A percentile compares a stretch with the other conserved stretches of the same genome.
Evolutionary conservation across 2,113 vertebrate genomes (phyloP).

Genomic region (Engystomops pustulosus): DNA sequence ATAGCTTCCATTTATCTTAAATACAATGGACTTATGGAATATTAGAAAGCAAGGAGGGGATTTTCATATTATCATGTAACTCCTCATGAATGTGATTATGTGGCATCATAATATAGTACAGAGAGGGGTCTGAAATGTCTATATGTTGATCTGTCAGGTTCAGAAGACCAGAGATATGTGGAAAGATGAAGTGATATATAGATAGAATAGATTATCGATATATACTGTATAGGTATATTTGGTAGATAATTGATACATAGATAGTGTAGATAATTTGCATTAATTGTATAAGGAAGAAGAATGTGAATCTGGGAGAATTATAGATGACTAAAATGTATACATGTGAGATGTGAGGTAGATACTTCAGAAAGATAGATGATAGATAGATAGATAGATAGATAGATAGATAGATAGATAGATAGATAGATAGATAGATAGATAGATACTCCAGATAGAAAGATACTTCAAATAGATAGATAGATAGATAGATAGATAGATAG

Average conservation of each 20-base stretch:
- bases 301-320: too few relatives aligned
- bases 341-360: slow-evolving; percentile 18
- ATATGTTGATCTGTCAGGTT: not conserved
- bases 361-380: slow-evolving; percentile 4
- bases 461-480: too few relatives aligned
- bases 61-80: not conserved
- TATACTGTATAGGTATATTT: too few relatives aligned
- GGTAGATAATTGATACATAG: slow-evolving; percentile 32
- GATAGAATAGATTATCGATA: too few relatives aligned
- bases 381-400: not conserved
- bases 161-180: not conserved
- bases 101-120: not conserved
- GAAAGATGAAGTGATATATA: not conserved
- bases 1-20: slow-evolving; percentile 27
- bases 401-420: too few relatives aligned
- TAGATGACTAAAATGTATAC: slow-evolving; percentile 23
- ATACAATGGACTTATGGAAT: slow-evolving; percentile 5
- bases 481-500: too few relatives aligned
- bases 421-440: too few relatives aligned
- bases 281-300: too few relatives aligned
- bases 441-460: too few relatives aligned
- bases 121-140: not conserved
- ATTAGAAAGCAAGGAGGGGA: not conserved
- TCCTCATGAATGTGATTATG: not conserved
- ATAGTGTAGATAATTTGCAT: slow-evolving; percentile 5